Percentiles rank a stretch among this genome's conserved stretches.
Evolutionary conservation across 2,797 vertebrate species (phyloP).

Genomic region (Danio jaintianensis): DNA sequence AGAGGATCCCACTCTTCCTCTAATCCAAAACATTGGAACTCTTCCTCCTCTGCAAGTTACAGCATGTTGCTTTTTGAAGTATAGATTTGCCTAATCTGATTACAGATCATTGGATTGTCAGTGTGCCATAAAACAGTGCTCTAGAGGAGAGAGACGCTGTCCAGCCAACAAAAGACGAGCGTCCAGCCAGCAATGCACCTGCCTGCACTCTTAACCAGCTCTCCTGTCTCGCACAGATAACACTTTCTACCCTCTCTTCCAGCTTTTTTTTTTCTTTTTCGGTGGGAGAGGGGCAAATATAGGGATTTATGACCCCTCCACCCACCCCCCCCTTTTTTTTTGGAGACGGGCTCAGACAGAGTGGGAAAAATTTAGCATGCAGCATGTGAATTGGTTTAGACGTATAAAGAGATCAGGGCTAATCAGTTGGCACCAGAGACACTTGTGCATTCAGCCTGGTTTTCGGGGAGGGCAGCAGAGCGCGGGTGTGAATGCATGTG

Average conservation of each 20-base stretch:
- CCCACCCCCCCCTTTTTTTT: slow-evolving; percentile 48
- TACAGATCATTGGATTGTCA: slow-evolving; percentile 83
- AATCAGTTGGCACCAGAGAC: slow-evolving; percentile 84
- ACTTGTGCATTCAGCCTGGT: slow-evolving; percentile 77
- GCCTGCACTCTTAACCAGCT: slow-evolving; percentile 76
- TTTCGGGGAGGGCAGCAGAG: slow-evolving; percentile 46
- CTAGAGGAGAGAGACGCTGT: slow-evolving; percentile 86
- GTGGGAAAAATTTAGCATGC: slow-evolving; percentile 79
- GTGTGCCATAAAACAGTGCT: slow-evolving; percentile 84
- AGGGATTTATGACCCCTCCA: slow-evolving; percentile 66
- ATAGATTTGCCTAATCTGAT: slow-evolving; percentile 99
- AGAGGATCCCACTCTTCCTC: background rate
- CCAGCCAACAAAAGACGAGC: slow-evolving; percentile 78
- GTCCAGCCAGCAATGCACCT: slow-evolving; percentile 81
- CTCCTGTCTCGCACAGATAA: slow-evolving; percentile 83
- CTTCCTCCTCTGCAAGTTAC: slow-evolving; percentile 70
- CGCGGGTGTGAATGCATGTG: slow-evolving; percentile 48
- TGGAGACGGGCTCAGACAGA: slow-evolving; percentile 57
- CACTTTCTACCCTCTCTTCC: slow-evolving; percentile 70
- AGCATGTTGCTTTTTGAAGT: slow-evolving; percentile 94
- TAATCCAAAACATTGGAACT: background rate
- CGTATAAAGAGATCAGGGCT: slow-evolving; percentile 85
- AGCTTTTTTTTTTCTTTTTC: slow-evolving; percentile 40
- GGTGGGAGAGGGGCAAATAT: slow-evolving; percentile 2
- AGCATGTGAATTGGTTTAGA: slow-evolving; percentile 72